Evolutionary conservation across 2,888 invertebrate genomes (phyloP).

Genomic region (Plusia festucae): DNA sequence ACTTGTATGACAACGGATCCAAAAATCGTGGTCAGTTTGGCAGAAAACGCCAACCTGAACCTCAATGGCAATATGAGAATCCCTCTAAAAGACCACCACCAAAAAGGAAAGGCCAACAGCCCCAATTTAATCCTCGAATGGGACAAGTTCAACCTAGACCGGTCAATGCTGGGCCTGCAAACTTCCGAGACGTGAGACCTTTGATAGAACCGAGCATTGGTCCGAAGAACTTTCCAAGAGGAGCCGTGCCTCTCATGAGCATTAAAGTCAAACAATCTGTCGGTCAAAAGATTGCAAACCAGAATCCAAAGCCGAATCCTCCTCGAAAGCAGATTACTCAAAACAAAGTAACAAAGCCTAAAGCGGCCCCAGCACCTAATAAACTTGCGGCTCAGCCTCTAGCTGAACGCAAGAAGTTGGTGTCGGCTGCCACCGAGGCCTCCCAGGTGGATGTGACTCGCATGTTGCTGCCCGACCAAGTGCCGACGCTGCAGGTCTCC

Average conservation of each 20-base stretch:
- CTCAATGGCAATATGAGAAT: slow-evolving; percentile 62
- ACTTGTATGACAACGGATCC: slow-evolving; percentile 64
- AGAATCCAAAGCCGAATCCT: slow-evolving; percentile 29
- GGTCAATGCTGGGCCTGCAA: slow-evolving; percentile 30
- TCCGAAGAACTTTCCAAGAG: slow-evolving; percentile 19
- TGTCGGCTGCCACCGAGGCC: slow-evolving; percentile 41
- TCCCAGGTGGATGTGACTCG: slow-evolving; percentile 30
- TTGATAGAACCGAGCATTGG: slow-evolving; percentile 18
- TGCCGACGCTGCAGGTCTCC: slow-evolving; percentile 67
- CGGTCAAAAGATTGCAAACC: slow-evolving; percentile 50
- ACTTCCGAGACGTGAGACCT: slow-evolving; percentile 37
- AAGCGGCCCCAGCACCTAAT: slow-evolving; percentile 53
- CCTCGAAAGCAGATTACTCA: slow-evolving; percentile 58
- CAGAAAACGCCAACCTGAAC: slow-evolving; percentile 66
- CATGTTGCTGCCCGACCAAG: slow-evolving; percentile 62
- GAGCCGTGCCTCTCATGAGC: slow-evolving; percentile 39
- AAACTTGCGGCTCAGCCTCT: slow-evolving; percentile 58
- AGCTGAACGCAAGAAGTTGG: slow-evolving; percentile 57
- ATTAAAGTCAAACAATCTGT: slow-evolving; percentile 50
- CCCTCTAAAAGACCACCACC: slow-evolving; percentile 63
- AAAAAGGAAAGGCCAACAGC: slow-evolving; percentile 43
- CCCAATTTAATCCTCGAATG: slow-evolving; percentile 38
- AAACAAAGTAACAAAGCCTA: slow-evolving; percentile 66
- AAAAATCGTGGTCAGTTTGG: slow-evolving; percentile 49
- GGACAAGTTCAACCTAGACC: slow-evolving; percentile 37